Evolutionary conservation across 1,140 invertebrate genomes (phyloP).

Genomic region (Aricia agestis): DNA sequence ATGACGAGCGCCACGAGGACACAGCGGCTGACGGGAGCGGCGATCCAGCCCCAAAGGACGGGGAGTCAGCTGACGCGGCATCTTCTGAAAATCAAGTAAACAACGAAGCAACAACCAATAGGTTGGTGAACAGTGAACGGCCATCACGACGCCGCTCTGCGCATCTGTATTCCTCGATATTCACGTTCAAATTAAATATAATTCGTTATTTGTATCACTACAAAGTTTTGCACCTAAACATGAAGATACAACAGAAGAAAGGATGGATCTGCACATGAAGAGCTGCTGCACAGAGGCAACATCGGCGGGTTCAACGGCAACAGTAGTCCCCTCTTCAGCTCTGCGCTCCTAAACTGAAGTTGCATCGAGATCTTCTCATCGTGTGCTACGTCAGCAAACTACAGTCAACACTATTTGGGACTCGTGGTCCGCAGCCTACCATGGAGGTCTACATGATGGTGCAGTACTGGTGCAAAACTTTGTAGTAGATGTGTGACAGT

Average conservation of each 20-base stretch:
- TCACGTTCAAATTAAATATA: conserved; percentile 40
- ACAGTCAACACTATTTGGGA: conserved; percentile 8
- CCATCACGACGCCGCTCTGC: conserved; percentile 54
- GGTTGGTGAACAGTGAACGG: conserved; percentile 66
- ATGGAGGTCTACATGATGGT: neutral
- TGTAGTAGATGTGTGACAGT: conserved; percentile 62
- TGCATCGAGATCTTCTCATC: neutral
- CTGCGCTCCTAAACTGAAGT: neutral
- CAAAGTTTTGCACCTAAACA: conserved; percentile 71
- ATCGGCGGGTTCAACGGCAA: neutral
- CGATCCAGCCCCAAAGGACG: conserved; percentile 41
- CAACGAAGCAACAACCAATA: conserved; percentile 61
- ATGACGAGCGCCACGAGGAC: conserved; percentile 53
- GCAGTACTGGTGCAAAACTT: conserved; percentile 74
- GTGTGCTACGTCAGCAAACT: conserved; percentile 8
- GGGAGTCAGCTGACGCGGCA: conserved; percentile 36
- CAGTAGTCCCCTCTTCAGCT: neutral
- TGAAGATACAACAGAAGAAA: conserved; percentile 19
- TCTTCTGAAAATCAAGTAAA: conserved; percentile 56
- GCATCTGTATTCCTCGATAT: conserved; percentile 59
- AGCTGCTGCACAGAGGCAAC: neutral
- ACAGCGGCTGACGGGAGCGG: conserved; percentile 39
- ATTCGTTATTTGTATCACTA: conserved; percentile 57
- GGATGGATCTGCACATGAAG: neutral
- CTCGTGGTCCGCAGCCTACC: neutral